Base-by-base conservation (phyloP, 2,797 vertebrate genomes). In the Ataeniobius toweri region DNA sequence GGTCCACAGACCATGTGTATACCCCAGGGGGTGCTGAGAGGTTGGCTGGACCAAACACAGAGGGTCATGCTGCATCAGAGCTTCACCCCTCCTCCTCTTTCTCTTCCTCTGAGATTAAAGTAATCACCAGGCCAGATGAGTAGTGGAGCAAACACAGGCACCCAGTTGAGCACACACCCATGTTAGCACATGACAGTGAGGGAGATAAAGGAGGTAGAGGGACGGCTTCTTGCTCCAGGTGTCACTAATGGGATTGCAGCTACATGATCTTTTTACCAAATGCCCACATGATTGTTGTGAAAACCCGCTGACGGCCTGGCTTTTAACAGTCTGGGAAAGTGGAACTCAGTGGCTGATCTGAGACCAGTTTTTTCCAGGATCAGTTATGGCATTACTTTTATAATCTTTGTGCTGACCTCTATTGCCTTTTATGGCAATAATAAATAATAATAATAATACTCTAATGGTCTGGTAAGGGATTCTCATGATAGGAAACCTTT, bases 91-190 rank as follows among this genome's bases (percentile, higher is more conserved):
- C 31, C 31, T 61, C 18, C 74, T 59, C 81, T 80, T 51, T 78
- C 78, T 51, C 81, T 65, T 79, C 81, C 50, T 80, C 80, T 76
- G 89, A 95, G 96, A 96, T 95, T 94, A 95, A 86, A 89, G 90
- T 94, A 94, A 94, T 94, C 92, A 85, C 90, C 86, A 81, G 78
- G 86, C 88, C 87, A 93, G 94, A 95, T 93, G 91, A 94, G 89
- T 81, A 86, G 82, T 83, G 92, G 87, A 87, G 90, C 82, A 89
- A 90, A 89, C 91, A 91, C 90, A 86, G 89, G 84, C 86, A 91
- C 90, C 86, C 85, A 89, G 85, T 89, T 73, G 85, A 72, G 79
- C 87, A 80, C 86, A 89, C 88, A 85, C 83, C 82, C 84, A 90
- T 76, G 71, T 80, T 74, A 89, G 84, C 88, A 86, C 88, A 89